Base-by-base conservation (phyloP, 2,113 vertebrate genomes). In the Corapipo altera region DNA sequence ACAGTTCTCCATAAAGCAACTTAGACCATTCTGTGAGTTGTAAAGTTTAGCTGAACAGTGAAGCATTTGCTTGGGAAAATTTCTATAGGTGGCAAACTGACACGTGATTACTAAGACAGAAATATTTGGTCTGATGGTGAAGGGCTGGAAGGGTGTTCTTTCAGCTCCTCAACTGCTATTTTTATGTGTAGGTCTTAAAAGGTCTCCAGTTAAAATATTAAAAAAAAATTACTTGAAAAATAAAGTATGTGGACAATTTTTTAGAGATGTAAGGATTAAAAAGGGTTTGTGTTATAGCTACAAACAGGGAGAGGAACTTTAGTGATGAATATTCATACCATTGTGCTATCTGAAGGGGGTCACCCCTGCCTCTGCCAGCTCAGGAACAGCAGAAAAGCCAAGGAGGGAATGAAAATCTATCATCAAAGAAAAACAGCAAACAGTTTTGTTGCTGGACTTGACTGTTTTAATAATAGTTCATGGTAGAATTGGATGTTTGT, bases 71-170 rank as follows among this genome's bases (percentile, higher is more conserved):
- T 83, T 67, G 8, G 16, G n/a, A 64, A 73, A 11, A 46, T 49
- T 64, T 30, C 37, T 35, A 27, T 54, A 80, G 69, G 41, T 55
- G 14, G 8, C 7, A 86, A 91, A 86, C 16, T 46, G 23, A 3
- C 3, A 37, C 17, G 35, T 76, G 35, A 67, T 35, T 57, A 24
- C 19, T 19, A 37, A 55, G 10, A 57, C 1, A 54, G 43, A 67
- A 87, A 41, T 35, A 28, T 39, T 79, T 78, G 66, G 5, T 62
- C 27, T 75, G 18, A 26, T n/a, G 6, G 10, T 5, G 22, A 8
- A 8, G 20, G 4, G 8, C 4, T 8, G 9, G 8, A 15, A 4
- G 6, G 2, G 17, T 6, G 4, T 66, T 12, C 21, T 35, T 92
- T 66, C 33, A 67, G 4, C 6, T 84, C 32, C 32, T 64, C 49